Base-by-base conservation (phyloP, 1,140 invertebrate genomes). In the Zaprionus camerounensis region DNA sequence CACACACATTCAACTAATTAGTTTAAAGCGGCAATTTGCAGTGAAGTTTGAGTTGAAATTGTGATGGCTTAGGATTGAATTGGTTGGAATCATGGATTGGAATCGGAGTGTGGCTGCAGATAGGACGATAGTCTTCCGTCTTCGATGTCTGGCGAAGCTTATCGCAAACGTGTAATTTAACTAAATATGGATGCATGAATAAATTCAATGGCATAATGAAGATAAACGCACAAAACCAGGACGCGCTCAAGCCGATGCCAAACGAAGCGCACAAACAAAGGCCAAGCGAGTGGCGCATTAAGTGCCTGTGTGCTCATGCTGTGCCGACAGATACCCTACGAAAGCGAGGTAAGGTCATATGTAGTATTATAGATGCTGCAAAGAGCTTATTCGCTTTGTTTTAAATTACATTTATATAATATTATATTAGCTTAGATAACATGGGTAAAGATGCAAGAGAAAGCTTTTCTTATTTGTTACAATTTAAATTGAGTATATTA, bases 191-290 rank as follows among this genome's bases (percentile, higher is more conserved):
- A 72, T 78, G 70, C 83, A 75, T 82, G 77, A 78, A 75, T 80
- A 82, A 80, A 80, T 82, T 80, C 77, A 87, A 87, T 86, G 82
- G 76, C 77, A 80, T 80, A 80, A 80, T 80, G 75, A 80, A 80
- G 78, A 80, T 80, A 80, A 80, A 78, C 76, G 76, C 72, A 78
- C 76, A 61, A 66, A 73, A 38, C 58, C 70, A 77, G 28, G 58
- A 63, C 34, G 28, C 53, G 41, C n/a, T 6, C n/a, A 62, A 77
- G 56, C 57, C 34, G 49, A 53, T 44, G 15, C 57, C 56, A 67
- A 67, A 56, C 53, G 63, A 38, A 58, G 62, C 26, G 44, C 28
- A 41, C 53, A 61, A 61, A 46, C 69, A 44, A 64, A 71, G 55
- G 31, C 46, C 34, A 61, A 56, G 12, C 7, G 20, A 53, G 7